phyloP scores from a whole-genome alignment of 2,113 vertebrate species.

The Chaetura pelagica region DNA sequence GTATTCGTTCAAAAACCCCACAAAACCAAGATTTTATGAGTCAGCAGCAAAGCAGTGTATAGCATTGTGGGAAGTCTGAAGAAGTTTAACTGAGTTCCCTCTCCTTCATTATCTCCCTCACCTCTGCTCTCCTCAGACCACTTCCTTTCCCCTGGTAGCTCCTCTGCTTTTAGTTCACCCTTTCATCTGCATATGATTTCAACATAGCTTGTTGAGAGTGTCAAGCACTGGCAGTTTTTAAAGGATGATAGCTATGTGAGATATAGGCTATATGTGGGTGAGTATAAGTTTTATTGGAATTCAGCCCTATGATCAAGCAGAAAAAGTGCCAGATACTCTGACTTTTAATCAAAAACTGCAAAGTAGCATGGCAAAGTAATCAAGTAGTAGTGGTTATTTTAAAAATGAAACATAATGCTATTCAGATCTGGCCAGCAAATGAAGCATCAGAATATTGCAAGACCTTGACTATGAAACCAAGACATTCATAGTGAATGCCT shows the following conservation, averaged over 20 bases:
- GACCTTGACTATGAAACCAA: neutral
- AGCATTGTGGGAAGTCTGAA: neutral
- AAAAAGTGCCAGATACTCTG: neutral
- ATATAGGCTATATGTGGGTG: accelerated
- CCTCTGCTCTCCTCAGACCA: accelerated
- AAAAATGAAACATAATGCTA: neutral
- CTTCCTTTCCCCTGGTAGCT: neutral
- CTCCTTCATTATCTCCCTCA: neutral
- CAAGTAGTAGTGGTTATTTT: neutral
- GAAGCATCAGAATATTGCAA: neutral
- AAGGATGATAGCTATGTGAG: neutral
- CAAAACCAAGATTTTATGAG: accelerated
- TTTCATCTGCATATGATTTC: neutral
- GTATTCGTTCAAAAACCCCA: neutral
- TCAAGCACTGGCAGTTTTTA: neutral
- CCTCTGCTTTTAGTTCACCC: neutral
- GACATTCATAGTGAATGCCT: neutral
- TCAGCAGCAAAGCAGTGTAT: neutral
- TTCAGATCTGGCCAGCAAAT: neutral
- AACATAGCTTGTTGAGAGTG: neutral
- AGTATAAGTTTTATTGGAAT: neutral
- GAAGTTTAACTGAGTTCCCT: neutral
- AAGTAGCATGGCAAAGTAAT: neutral
- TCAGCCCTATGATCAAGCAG: neutral
- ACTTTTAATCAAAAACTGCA: neutral